Evolutionary conservation across 2,888 invertebrate genomes (phyloP).

Genomic region (Neoascia interrupta): DNA sequence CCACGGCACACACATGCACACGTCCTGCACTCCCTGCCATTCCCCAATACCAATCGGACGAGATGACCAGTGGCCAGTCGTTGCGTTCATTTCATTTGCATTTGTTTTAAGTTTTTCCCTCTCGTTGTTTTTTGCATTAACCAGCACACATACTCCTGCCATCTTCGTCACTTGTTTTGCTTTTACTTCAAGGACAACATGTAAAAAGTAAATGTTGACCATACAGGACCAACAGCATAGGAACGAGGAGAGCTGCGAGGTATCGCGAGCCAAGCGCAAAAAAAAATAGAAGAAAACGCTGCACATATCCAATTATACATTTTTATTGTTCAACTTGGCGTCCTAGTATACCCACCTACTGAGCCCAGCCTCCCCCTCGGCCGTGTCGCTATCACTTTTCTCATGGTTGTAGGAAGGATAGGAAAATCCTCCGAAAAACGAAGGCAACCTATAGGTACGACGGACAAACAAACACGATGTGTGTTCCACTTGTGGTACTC

Average conservation of each 20-base stretch:
- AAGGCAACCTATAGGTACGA: conserved; percentile 53
- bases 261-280: conserved; percentile 61
- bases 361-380: conserved; percentile 12
- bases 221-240: conserved; percentile 46
- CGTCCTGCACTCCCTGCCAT: not conserved
- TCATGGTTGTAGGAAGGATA: conserved; percentile 52
- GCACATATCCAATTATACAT: conserved; percentile 70
- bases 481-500: conserved; percentile 69
- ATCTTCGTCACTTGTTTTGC: conserved; percentile 62
- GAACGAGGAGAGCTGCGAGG: conserved; percentile 25
- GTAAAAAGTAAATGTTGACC: conserved; percentile 70
- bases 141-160: conserved; percentile 57
- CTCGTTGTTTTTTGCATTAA: conserved; percentile 65
- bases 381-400: conserved; percentile 54
- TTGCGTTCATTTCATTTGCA: conserved; percentile 70
- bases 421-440: conserved; percentile 63
- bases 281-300: conserved; percentile 66
- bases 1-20: not conserved
- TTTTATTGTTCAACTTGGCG: conserved; percentile 68
- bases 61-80: conserved; percentile 70
- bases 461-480: conserved; percentile 69
- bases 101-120: conserved; percentile 68
- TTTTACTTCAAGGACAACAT: conserved; percentile 70
- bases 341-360: conserved; percentile 45
- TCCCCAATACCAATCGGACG: conserved; percentile 28